phyloP scores from a whole-genome alignment of 2,888 invertebrate species.

The Drosophila diplacantha region DNA sequence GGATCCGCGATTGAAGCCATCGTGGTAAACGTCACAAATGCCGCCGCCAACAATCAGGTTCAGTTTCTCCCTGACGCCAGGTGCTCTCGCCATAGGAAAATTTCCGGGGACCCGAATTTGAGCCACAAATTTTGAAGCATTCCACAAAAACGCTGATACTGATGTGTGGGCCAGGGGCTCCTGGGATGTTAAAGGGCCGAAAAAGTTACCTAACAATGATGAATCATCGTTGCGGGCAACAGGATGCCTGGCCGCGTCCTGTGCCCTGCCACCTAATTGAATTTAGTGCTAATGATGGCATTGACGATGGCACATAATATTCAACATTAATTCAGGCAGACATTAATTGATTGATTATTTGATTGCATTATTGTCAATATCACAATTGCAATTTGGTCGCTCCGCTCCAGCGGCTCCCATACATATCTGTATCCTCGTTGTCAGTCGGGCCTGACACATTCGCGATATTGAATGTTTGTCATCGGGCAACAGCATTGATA shows the following conservation, averaged over 20 bases:
- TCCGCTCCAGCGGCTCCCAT: conserved; percentile 20
- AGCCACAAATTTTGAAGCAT: conserved; percentile 20
- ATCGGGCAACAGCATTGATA: conserved; percentile 42
- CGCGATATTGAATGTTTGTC: conserved; percentile 37
- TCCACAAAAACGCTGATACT: conserved; percentile 6
- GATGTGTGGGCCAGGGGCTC: conserved; percentile 7
- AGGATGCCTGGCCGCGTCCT: conserved; percentile 14
- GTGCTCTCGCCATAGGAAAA: conserved; percentile 1
- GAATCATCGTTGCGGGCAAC: conserved; percentile 47
- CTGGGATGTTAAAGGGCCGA: neutral
- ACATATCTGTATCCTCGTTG: conserved; percentile 18
- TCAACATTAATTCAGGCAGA: conserved; percentile 64
- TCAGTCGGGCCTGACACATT: conserved; percentile 31
- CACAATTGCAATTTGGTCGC: conserved; percentile 58
- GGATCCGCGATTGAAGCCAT: conserved; percentile 35
- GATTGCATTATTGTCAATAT: conserved; percentile 72
- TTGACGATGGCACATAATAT: conserved; percentile 67
- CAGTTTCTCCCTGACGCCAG: conserved; percentile 16
- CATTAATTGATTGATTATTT: conserved; percentile 73
- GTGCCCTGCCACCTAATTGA: conserved; percentile 51
- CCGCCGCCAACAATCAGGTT: conserved; percentile 22
- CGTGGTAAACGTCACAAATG: conserved; percentile 51
- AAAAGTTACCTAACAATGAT: conserved; percentile 56
- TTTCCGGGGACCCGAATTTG: neutral
- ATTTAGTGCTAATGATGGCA: conserved; percentile 72